These are phyloP conservation scores for Meganola albula DNA, from an alignment of 2,888 invertebrate species.

Conservation along the genomic window DNA sequence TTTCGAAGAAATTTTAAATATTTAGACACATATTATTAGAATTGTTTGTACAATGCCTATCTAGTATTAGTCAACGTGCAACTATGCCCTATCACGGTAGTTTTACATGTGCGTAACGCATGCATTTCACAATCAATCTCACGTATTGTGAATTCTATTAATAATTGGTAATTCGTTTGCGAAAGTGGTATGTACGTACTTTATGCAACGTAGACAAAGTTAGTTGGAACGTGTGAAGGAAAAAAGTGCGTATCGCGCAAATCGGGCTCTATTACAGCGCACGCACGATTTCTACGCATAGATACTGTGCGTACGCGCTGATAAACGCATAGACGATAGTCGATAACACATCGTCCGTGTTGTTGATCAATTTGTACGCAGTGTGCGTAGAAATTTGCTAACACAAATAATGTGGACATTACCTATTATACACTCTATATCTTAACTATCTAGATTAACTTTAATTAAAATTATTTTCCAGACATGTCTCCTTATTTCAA, in stretches of 20 bases:
- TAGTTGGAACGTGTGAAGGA: constrained; percentile 46
- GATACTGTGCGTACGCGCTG: constrained; percentile 56
- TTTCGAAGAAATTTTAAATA: constrained; percentile 4
- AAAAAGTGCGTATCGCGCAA: constrained; percentile 56
- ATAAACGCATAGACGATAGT: constrained; percentile 53
- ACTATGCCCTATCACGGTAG: constrained; percentile 43
- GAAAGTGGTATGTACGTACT: constrained; percentile 61
- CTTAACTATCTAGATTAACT: no score
- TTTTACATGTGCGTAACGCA: constrained; percentile 66
- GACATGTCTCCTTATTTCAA: background rate
- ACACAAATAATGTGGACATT: constrained; percentile 36
- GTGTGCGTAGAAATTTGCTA: constrained; percentile 45
- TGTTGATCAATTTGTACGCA: no score
- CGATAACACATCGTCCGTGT: constrained; percentile 48
- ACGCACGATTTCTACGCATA: constrained; percentile 58
- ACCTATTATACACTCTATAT: constrained; percentile 1
- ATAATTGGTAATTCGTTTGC: constrained; percentile 59
- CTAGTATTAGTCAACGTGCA: constrained; percentile 37
- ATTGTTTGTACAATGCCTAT: constrained; percentile 24
- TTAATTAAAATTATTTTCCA: background rate
- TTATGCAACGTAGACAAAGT: constrained; percentile 44
- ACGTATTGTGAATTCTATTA: constrained; percentile 59
- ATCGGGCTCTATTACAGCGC: constrained; percentile 59
- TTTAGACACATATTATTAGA: constrained; percentile 14
- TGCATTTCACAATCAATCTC: constrained; percentile 59